Conservation (phyloP, 2,888 invertebrate genomes). For the Uloborus plumipes region DNA sequence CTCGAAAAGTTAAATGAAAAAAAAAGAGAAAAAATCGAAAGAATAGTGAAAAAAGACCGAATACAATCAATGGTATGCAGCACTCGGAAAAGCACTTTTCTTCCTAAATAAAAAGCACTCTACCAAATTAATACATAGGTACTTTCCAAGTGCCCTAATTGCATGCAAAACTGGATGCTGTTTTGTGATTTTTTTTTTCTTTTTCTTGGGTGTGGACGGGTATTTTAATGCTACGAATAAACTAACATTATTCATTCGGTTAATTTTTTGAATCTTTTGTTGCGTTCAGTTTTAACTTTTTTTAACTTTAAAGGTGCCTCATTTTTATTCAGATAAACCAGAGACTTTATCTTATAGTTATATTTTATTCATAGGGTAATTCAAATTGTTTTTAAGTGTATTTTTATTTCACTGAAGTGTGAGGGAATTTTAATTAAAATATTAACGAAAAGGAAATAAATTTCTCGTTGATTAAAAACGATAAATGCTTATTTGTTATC, state of each 20-base stretch:
- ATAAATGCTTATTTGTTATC: too few species aligned
- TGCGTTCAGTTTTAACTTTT: background rate
- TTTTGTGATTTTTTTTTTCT: slow-evolving; percentile 14
- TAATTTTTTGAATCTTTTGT: slow-evolving; percentile 25
- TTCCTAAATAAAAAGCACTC: slow-evolving; percentile 62
- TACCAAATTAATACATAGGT: slow-evolving; percentile 61
- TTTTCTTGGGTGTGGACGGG: slow-evolving; percentile 34
- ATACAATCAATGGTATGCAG: slow-evolving; percentile 53
- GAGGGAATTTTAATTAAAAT: too few species aligned
- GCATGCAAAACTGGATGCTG: slow-evolving; percentile 50
- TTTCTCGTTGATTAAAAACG: too few species aligned
- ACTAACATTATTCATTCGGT: slow-evolving; percentile 18
- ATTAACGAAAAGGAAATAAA: too few species aligned
- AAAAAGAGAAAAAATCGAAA: slow-evolving; percentile 8
- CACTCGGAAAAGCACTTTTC: slow-evolving; percentile 34
- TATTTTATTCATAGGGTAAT: too few species aligned
- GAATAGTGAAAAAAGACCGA: slow-evolving; percentile 25
- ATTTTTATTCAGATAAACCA: too few species aligned
- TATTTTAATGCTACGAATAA: slow-evolving; percentile 45
- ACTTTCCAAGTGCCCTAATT: slow-evolving; percentile 56
- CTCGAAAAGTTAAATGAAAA: background rate
- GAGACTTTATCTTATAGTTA: too few species aligned
- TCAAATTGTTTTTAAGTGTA: too few species aligned
- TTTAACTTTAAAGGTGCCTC: too few species aligned
- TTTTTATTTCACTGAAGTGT: too few species aligned